Conservation (phyloP, 2,888 invertebrate genomes). For the Acrocera orbiculus region DNA sequence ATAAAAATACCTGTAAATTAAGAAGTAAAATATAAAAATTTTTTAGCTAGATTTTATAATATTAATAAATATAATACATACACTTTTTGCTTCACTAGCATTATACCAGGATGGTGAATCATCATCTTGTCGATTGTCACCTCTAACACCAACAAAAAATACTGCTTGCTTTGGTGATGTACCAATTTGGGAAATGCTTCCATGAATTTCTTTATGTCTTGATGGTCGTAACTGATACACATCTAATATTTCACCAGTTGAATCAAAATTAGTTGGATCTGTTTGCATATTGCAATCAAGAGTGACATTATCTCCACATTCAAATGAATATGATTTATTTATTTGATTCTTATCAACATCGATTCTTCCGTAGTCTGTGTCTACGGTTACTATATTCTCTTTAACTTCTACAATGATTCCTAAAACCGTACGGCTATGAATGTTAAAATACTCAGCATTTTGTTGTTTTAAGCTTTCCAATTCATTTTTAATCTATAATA, state of each 20-base stretch:
- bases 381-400: slow-evolving; percentile 18
- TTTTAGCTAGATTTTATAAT: neutral
- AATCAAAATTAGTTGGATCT: slow-evolving; percentile 36
- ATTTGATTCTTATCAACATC: slow-evolving; percentile 43
- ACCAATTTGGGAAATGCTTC: slow-evolving; percentile 28
- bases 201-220: slow-evolving; percentile 37
- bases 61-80: slow-evolving; percentile 9
- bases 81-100: slow-evolving; percentile 45
- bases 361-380: slow-evolving; percentile 39
- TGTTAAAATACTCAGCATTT: slow-evolving; percentile 20
- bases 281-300: slow-evolving; percentile 43
- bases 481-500: slow-evolving; percentile 15
- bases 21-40: no score
- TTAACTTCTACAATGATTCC: slow-evolving; percentile 18
- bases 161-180: slow-evolving; percentile 29
- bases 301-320: slow-evolving; percentile 51
- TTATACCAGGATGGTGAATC: slow-evolving; percentile 86
- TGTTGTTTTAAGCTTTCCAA: slow-evolving; percentile 15
- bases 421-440: slow-evolving; percentile 19
- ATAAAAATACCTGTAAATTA: slow-evolving; percentile 42
- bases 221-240: slow-evolving; percentile 42
- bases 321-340: slow-evolving; percentile 44
- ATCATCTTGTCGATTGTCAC: slow-evolving; percentile 47
- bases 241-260: slow-evolving; percentile 38
- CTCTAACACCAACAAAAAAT: slow-evolving; percentile 53